These are phyloP conservation scores for Catharus bicknelli DNA, from an alignment of 2,113 vertebrate genomes.

Conservation along the genomic window DNA sequence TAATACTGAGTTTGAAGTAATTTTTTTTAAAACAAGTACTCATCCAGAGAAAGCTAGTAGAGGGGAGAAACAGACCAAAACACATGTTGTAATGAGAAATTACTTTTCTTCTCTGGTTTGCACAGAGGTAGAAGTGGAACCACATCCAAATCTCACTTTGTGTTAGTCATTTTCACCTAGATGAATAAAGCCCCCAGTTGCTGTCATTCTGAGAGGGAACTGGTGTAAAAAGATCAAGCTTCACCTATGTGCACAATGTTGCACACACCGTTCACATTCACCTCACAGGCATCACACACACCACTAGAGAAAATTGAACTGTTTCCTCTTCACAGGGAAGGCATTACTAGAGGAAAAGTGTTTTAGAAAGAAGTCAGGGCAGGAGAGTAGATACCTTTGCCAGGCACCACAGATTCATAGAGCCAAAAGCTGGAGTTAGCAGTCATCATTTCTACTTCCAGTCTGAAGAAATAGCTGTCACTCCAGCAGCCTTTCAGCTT, in stretches of 20 bases:
- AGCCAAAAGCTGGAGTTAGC: background rate
- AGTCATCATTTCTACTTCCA: background rate
- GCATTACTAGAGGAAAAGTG: background rate
- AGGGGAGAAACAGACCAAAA: background rate
- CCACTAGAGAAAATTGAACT: background rate
- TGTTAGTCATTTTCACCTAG: background rate
- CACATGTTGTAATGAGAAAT: background rate
- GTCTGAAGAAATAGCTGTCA: background rate
- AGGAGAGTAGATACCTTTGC: background rate
- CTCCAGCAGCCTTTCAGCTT: background rate
- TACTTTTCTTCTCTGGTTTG: background rate
- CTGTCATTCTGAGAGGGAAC: background rate
- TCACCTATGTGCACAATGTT: fast-evolving
- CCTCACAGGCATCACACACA: background rate
- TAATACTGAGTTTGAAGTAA: no score
- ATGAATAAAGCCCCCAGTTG: background rate
- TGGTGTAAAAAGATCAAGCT: background rate
- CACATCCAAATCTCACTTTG: background rate
- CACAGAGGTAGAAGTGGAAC: background rate
- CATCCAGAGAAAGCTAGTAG: background rate
- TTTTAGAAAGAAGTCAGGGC: background rate
- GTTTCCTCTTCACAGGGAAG: background rate
- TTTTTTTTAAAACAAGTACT: background rate
- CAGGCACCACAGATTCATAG: background rate
- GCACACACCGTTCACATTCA: background rate